phyloP scores from a whole-genome alignment of 2,888 invertebrate genomes.

The Stomorhina lunata region DNA sequence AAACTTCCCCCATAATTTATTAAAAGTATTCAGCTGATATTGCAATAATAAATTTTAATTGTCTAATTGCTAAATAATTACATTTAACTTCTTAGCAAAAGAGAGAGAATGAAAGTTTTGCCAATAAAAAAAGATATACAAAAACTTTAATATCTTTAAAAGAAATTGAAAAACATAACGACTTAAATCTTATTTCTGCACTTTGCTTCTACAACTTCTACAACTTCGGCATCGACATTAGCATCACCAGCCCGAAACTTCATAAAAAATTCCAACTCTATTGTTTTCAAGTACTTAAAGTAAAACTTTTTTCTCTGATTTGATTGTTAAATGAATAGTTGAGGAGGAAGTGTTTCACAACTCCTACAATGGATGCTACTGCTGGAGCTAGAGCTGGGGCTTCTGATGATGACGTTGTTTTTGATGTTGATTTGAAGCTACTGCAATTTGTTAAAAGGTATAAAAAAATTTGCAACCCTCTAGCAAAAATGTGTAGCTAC shows the following conservation, averaged over 20 bases:
- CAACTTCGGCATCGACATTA: neutral
- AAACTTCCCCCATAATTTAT: neutral
- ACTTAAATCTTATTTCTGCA: constrained; percentile 28
- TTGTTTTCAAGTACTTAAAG: constrained; percentile 58
- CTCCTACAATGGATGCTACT: no score
- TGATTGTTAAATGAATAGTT: constrained; percentile 19
- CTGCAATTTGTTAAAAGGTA: constrained; percentile 52
- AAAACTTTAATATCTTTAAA: constrained; percentile 49
- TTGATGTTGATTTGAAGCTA: constrained; percentile 40
- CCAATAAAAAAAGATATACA: neutral
- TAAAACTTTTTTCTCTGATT: constrained; percentile 34
- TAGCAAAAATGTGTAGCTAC: constrained; percentile 21
- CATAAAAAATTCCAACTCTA: constrained; percentile 44
- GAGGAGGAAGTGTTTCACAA: neutral
- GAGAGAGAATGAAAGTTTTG: constrained; percentile 40
- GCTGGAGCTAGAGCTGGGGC: no score
- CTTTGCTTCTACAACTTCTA: neutral
- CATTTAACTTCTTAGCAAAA: constrained; percentile 59
- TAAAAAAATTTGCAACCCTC: constrained; percentile 44
- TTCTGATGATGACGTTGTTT: neutral
- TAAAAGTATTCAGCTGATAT: constrained; percentile 7
- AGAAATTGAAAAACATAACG: neutral
- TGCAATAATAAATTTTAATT: constrained; percentile 74
- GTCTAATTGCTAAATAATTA: constrained; percentile 78
- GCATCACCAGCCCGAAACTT: constrained; percentile 41